A percentile compares a stretch with the other conserved stretches of the same genome.
Conservation (phyloP, 2,113 vertebrate genomes). For the Neolamprologus variostigma region DNA sequence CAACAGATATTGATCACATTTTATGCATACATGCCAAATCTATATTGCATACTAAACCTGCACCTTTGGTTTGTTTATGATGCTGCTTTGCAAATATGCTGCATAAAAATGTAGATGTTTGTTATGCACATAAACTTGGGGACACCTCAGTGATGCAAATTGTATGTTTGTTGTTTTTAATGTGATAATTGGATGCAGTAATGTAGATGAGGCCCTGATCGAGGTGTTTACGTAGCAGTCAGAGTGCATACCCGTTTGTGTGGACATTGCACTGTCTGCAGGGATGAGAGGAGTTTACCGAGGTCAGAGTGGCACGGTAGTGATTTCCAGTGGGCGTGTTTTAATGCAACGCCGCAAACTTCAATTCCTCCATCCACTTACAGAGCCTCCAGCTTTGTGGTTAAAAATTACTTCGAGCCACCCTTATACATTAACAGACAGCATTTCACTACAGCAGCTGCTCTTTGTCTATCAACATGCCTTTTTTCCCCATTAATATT, state of each 20-base stretch:
- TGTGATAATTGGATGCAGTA: background rate
- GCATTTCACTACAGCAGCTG: conserved; percentile 14
- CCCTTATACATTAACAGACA: conserved; percentile 37
- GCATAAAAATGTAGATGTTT: conserved; percentile 3
- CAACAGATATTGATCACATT: conserved; percentile 64
- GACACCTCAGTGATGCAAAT: background rate
- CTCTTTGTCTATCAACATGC: conserved; percentile 49
- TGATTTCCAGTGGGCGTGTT: background rate
- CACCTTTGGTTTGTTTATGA: conserved; percentile 37
- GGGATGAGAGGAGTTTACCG: conserved; percentile 13
- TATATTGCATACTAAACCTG: conserved; percentile 36
- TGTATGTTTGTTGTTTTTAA: background rate
- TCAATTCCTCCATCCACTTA: conserved; percentile 34
- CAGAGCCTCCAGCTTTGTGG: conserved; percentile 9
- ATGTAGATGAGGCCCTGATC: background rate
- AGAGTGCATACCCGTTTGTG: background rate
- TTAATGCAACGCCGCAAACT: conserved; percentile 20
- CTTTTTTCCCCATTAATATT: conserved; percentile 37
- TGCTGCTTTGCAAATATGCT: background rate
- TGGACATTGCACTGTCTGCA: conserved; percentile 3
- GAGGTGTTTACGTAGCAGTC: background rate
- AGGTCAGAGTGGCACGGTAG: conserved; percentile 3
- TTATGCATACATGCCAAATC: conserved; percentile 54
- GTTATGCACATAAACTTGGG: conserved; percentile 27
- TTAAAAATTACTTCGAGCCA: conserved; percentile 31